Percentiles rank a stretch among this genome's conserved stretches.
phyloP scores from a whole-genome alignment of 1,140 invertebrate genomes.

The Lucilia sericata region DNA sequence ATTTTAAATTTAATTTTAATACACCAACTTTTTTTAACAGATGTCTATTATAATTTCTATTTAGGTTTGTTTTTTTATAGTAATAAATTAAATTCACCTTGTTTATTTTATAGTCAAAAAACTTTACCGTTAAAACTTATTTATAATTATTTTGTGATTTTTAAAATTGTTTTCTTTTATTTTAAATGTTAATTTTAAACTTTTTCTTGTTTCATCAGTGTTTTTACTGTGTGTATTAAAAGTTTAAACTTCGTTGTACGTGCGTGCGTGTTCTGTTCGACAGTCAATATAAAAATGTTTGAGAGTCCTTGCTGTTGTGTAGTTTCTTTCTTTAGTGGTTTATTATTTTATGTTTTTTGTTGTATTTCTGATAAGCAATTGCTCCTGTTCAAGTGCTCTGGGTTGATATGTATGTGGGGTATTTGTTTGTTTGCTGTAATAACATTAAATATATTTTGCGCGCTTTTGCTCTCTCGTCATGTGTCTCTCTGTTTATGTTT shows the following conservation, averaged over 20 bases:
- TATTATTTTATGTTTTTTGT: conserved; percentile 6
- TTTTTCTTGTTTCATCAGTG: neutral
- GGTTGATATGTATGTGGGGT: neutral
- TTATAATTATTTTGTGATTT: neutral
- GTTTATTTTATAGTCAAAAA: conserved; percentile 12
- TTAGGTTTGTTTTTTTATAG: neutral
- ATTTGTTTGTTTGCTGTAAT: neutral
- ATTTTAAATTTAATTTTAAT: neutral
- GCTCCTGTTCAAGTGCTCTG: neutral
- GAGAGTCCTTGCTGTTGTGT: conserved; percentile 40
- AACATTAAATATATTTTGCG: conserved; percentile 27
- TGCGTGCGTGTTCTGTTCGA: conserved; percentile 40
- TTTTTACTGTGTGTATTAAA: conserved; percentile 21
- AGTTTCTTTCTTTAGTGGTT: conserved; percentile 27
- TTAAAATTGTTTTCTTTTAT: neutral
- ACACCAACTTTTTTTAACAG: conserved; percentile 8
- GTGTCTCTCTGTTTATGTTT: conserved; percentile 20
- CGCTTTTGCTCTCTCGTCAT: conserved; percentile 8
- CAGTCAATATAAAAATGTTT: conserved; percentile 45
- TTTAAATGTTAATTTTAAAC: neutral
- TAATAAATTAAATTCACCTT: neutral
- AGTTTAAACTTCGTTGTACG: conserved; percentile 31
- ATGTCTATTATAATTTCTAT: conserved; percentile 11
- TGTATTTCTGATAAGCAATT: conserved; percentile 7
- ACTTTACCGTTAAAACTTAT: conserved; percentile 1